Evolutionary conservation across 37 sponge, comb jelly and placozoan genomes (phyloP), one percentile per base, ranked within the genome.

Genomic region (Dysidea cf. avara): DNA sequence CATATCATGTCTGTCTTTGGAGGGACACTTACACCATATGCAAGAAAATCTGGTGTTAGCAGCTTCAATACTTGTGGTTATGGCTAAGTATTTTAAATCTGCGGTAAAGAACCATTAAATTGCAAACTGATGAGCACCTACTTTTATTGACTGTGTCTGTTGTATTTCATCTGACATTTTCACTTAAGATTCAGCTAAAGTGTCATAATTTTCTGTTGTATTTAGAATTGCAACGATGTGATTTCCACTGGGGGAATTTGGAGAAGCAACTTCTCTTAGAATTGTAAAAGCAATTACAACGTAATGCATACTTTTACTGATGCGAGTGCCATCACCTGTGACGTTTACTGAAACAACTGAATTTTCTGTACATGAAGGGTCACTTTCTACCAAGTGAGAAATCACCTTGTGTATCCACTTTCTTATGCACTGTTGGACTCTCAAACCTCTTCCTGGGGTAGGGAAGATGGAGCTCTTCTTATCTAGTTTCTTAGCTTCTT

Each of bases 21-120:
- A 14, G 7, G 51, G 51, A 28, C 68, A 67, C 22, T 67, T 67
- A 21, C 68, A 67, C 68, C 68, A 67, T 43, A 67, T 29, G 47
- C 68, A 67, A 13, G 31, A 14, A 43, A 48, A 47, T 46, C 13
- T 22, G 11, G 25, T 29, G 47, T 67, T 67, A 9, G 68, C 68
- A 47, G 68, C 49, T 31, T 67, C 30, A 25, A 67, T 13, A n/a
- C 68, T 52, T 12, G 51, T 48, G 13, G 24, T 28, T 46, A 47
- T 4, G 20, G 51, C 51, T 9, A 67, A 21, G 30, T 48, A 67
- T 29, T 67, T 67, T 28, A 67, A 13, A 52, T 67, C 68, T 9
- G 51, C 68, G 7, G 51, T 52, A 13, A 67, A 47, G 52, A 67
- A 67, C 51, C 20, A 67, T 28, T 67, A 28, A 67, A 67, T 13